phyloP scores from a whole-genome alignment of 2,113 vertebrate species.

The Ameiurus melas region DNA sequence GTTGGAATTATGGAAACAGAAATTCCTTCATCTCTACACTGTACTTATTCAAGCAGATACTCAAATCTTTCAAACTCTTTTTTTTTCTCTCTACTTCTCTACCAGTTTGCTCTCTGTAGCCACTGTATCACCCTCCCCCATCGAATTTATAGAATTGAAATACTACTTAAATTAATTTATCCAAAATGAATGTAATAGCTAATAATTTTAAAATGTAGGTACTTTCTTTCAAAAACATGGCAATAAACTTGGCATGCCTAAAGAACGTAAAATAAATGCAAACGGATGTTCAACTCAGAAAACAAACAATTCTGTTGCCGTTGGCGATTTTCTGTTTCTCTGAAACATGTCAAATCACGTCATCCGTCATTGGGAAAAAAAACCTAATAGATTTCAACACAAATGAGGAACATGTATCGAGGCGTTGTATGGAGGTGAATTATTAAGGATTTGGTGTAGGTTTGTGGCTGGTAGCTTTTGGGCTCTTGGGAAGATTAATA shows the following conservation, averaged over 20 bases:
- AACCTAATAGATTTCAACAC: background rate
- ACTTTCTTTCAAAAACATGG: background rate
- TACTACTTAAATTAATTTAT: background rate
- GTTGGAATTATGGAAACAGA: background rate
- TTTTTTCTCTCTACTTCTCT: background rate
- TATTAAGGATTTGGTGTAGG: background rate
- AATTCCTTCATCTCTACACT: background rate
- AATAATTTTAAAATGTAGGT: background rate
- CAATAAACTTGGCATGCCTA: background rate
- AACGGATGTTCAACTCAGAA: no score
- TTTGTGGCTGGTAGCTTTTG: background rate
- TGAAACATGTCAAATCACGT: background rate
- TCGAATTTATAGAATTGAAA: no score
- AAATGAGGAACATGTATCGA: background rate
- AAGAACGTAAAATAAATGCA: background rate
- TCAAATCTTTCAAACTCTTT: background rate
- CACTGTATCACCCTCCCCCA: background rate
- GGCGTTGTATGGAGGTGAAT: background rate
- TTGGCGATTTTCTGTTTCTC: background rate
- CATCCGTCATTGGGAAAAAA: background rate
- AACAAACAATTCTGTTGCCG: background rate
- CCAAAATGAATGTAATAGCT: background rate
- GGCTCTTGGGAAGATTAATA: background rate
- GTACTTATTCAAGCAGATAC: background rate
- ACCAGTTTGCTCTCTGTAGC: background rate